Conservation (phyloP, 2,888 invertebrate species). For the Chymomyza caudatula region DNA sequence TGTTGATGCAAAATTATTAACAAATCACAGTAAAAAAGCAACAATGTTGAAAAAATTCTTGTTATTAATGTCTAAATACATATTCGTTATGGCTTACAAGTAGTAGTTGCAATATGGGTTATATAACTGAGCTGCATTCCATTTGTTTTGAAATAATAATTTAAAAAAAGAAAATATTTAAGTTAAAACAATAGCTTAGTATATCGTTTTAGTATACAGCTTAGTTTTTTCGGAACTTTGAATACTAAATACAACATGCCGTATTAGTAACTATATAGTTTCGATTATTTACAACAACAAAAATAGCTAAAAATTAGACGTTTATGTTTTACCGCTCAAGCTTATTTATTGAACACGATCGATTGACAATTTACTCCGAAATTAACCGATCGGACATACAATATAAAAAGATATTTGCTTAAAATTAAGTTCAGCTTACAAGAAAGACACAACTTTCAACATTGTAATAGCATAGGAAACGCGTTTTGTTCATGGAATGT, state of each 20-base stretch:
- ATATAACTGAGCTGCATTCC: slow-evolving; percentile 34
- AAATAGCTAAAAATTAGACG: not conserved
- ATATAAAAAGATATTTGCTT: not conserved
- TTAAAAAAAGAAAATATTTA: not conserved
- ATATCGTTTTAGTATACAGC: not conserved
- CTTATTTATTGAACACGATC: too few species aligned
- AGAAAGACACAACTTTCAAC: not conserved
- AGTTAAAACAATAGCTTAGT: not conserved
- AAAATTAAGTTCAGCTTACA: not conserved
- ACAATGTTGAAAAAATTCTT: slow-evolving; percentile 48
- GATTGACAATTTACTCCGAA: too few species aligned
- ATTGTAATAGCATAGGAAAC: not conserved
- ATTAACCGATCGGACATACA: too few species aligned
- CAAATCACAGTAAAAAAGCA: slow-evolving; percentile 70
- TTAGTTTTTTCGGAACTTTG: not conserved
- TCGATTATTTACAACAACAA: not conserved
- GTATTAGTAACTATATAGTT: not conserved
- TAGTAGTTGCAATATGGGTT: slow-evolving; percentile 6
- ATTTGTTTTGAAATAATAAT: not conserved
- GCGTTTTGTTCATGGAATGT: slow-evolving; percentile 38
- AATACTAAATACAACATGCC: not conserved
- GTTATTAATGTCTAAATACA: not conserved
- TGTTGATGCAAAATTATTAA: slow-evolving; percentile 59
- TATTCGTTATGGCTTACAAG: slow-evolving; percentile 30
- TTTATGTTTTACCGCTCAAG: too few species aligned